Percentiles rank a stretch among this genome's conserved stretches.
Evolutionary conservation across 2,113 vertebrate genomes (phyloP).

Genomic region (Leptocoma aspasia): DNA sequence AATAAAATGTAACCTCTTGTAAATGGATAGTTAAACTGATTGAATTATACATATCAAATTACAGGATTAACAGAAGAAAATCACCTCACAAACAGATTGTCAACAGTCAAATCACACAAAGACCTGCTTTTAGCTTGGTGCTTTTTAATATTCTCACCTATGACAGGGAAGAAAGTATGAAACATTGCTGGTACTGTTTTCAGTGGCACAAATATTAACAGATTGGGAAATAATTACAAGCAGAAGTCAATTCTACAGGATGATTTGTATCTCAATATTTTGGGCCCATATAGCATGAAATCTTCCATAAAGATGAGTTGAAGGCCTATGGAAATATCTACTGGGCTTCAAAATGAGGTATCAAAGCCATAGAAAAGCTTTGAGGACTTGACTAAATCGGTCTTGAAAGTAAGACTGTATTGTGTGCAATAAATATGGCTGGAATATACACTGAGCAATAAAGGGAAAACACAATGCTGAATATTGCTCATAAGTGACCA

Average conservation of each 20-base stretch:
- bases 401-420: not conserved
- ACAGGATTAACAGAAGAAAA: not conserved
- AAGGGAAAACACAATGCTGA: not conserved
- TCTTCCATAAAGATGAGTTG: not conserved
- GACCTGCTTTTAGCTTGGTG: not conserved
- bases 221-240: not conserved
- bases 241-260: not conserved
- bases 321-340: not conserved
- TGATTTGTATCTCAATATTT: not conserved
- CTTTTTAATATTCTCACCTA: not conserved
- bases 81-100: not conserved
- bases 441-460: not conserved
- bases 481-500: not conserved
- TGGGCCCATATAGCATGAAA: not conserved
- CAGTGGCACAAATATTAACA: not conserved
- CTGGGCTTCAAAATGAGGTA: not conserved
- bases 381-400: not conserved
- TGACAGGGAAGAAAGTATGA: not conserved
- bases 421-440: not conserved
- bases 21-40: not conserved
- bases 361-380: not conserved
- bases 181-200: not conserved
- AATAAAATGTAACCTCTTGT: not conserved
- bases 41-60: not conserved
- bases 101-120: not conserved